These are phyloP conservation scores for Anthophora plumipes DNA, from an alignment of 2,888 invertebrate species.

Conservation along the genomic window DNA sequence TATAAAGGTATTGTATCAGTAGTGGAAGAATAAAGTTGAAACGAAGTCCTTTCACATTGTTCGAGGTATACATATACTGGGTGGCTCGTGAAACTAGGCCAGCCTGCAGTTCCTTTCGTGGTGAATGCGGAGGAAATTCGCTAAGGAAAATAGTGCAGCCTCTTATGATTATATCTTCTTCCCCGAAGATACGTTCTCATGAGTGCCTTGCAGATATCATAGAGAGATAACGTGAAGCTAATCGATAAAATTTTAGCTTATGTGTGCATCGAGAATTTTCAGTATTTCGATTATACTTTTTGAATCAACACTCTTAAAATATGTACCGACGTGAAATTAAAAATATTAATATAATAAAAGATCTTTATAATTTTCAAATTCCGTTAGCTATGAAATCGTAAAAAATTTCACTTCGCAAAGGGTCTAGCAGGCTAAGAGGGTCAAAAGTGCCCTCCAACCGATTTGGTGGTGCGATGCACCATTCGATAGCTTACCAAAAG, in stretches of 20 bases:
- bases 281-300: not conserved
- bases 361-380: no score
- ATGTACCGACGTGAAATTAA: not conserved
- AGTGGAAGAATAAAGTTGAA: constrained; percentile 24
- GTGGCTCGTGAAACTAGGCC: constrained; percentile 24
- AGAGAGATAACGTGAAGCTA: not conserved
- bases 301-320: not conserved
- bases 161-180: constrained; percentile 15
- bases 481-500: no score
- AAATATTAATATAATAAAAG: no score
- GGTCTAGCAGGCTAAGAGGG: no score
- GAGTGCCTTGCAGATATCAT: not conserved
- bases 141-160: constrained; percentile 16
- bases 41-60: constrained; percentile 31
- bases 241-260: not conserved
- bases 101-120: constrained; percentile 17
- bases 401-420: no score
- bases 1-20: not conserved
- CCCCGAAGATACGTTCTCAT: not conserved
- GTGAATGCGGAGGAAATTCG: constrained; percentile 31
- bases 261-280: no score
- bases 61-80: constrained; percentile 9
- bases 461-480: no score
- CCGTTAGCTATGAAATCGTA: not conserved
- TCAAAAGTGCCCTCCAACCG: no score